Conservation (phyloP, 2,888 invertebrate species). For the Polydrusus pterygomalis region DNA sequence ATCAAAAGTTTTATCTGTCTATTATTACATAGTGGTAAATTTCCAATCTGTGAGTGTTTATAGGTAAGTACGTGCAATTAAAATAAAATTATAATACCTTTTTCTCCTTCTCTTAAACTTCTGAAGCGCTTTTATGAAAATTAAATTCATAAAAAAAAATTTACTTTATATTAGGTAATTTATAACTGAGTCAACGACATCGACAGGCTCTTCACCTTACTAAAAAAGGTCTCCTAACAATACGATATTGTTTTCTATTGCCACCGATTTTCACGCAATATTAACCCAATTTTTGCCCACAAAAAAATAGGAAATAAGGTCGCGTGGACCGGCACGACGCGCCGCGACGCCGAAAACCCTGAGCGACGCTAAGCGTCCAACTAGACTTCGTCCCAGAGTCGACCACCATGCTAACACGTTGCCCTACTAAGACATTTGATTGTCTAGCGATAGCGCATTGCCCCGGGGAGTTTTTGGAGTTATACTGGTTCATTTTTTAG, state of each 20-base stretch:
- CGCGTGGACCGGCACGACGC: constrained; percentile 48
- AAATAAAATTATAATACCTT: constrained; percentile 53
- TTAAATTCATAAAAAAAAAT: constrained; percentile 60
- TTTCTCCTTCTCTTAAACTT: constrained; percentile 60
- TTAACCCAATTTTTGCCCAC: constrained; percentile 37
- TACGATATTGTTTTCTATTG: constrained; percentile 31
- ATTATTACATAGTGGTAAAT: no score
- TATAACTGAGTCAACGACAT: neutral
- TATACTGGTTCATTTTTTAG: no score
- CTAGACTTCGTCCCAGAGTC: constrained; percentile 32
- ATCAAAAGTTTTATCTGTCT: no score
- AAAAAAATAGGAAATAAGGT: constrained; percentile 26
- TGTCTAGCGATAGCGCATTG: constrained; percentile 25
- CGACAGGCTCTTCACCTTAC: neutral
- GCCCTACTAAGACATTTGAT: constrained; percentile 43
- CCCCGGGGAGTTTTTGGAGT: no score
- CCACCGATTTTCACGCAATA: constrained; percentile 26
- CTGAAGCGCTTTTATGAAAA: constrained; percentile 60
- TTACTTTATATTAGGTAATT: constrained; percentile 1
- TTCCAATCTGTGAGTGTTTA: no score
- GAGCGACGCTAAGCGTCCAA: constrained; percentile 43
- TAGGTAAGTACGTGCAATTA: no score
- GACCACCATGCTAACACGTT: constrained; percentile 38
- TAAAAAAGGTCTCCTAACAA: constrained; percentile 14
- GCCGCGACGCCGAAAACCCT: constrained; percentile 40